A percentile compares a stretch with the other conserved stretches of the same genome.
phyloP scores from a whole-genome alignment of 2,888 invertebrate species.

The Drosophila macrothrix region DNA sequence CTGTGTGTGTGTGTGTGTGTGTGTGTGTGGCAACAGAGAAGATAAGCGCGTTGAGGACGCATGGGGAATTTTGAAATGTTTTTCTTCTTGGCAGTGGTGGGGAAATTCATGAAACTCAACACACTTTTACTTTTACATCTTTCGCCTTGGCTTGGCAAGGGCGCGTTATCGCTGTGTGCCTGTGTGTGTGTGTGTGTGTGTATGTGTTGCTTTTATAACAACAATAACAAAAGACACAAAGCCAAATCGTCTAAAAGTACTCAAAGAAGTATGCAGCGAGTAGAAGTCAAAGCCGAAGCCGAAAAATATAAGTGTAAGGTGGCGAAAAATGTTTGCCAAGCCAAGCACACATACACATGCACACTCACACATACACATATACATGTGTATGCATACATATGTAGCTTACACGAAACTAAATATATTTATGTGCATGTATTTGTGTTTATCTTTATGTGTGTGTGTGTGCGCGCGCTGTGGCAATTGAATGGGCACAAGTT shows the following conservation, averaged over 20 bases:
- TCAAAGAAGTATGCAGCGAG: constrained; percentile 43
- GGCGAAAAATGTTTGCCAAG: constrained; percentile 54
- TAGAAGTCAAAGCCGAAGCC: constrained; percentile 35
- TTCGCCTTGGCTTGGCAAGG: constrained; percentile 41
- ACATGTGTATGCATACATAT: neutral
- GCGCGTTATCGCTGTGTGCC: constrained; percentile 37
- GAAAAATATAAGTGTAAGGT: constrained; percentile 35
- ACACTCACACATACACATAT: neutral
- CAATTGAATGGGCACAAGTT: constrained; percentile 75
- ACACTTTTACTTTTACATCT: constrained; percentile 75
- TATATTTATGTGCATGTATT: constrained; percentile 11
- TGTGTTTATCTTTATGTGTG: constrained; percentile 11
- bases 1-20: constrained; percentile 24
- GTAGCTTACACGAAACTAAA: constrained; percentile 1
- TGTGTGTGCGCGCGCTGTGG: constrained; percentile 32
- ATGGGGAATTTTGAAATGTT: constrained; percentile 72
- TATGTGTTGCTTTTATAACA: constrained; percentile 48
- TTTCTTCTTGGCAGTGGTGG: constrained; percentile 56
- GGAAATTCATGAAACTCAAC: constrained; percentile 75
- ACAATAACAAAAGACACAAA: constrained; percentile 61
- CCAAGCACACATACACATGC: constrained; percentile 15
- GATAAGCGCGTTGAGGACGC: constrained; percentile 58
- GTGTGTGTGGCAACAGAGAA: constrained; percentile 31
- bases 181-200: constrained; percentile 9
- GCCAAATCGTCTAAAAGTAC: constrained; percentile 51